Evolutionary conservation across 1,140 invertebrate species (phyloP), one percentile per base, ranked within the genome.

Genomic region (Drosophila hydei): DNA sequence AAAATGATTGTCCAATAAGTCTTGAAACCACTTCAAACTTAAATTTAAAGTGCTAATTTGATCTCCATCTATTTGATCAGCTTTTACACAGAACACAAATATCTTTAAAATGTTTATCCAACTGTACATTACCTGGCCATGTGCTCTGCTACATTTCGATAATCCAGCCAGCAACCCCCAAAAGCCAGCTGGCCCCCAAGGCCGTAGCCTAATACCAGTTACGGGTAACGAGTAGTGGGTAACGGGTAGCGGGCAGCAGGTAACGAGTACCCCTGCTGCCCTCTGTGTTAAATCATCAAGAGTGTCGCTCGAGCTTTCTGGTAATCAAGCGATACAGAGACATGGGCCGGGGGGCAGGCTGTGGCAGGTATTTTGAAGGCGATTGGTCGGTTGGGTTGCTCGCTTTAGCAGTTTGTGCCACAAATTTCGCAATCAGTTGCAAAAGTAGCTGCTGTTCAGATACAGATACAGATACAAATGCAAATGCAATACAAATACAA

Each of bases 361-460:
- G 27, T 18, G 33, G 43, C 14, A 12, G 5, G 30, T 33, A 40
- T 40, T 40, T 40, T 7, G 45, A 6, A 45, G 25, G 14, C 7
- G n/a, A 19, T 14, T 18, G n/a, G 18, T 18, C 33, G 36, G 42
- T 4, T 4, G n/a, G n/a, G 18, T 23, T 27, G 33, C 19, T 30
- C 23, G 33, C 38, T 36, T 21, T 40, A 14, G 4, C 30, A 21
- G 50, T 56, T 62, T 70, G 65, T 45, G 52, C 50, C 33, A 27
- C 51, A 67, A 72, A 74, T 76, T 75, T 85, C 40, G 50, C 81
- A 84, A 79, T 74, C 77, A 71, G 45, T 74, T 63, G 59, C 48
- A 72, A 60, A 85, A 60, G 75, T 52, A 65, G 59, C 72, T 72
- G 14, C 55, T 45, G 51, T 42, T 55, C 12, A 45, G 42, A 45